Base-by-base conservation (phyloP, 2,797 vertebrate genomes). In the Periparus ater region DNA sequence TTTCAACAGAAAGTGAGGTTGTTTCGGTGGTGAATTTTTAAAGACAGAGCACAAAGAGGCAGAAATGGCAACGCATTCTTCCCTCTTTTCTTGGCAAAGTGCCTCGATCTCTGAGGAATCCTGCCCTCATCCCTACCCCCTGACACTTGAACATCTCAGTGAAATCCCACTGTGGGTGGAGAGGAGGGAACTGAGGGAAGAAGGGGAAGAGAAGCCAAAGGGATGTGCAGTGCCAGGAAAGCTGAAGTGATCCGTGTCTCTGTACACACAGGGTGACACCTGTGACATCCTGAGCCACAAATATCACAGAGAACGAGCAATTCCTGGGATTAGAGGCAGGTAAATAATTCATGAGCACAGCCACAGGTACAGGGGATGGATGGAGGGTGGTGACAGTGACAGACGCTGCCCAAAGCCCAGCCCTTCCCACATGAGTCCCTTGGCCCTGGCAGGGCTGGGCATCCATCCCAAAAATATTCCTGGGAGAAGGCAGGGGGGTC, bases 391-490 rank as follows among this genome's bases (percentile, higher is more conserved):
- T 5, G 16, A 23, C 34, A 63, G 50, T 0, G 5, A 50, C 10
- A 13, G 1, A 15, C 1, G 2, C 25, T 47, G 71, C 0, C 29
- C 29, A 42, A 6, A 44, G 12, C 30, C 6, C 2, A 47, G 10
- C 20, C 44, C n/a, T 45, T 8, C 67, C 48, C 51, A 4, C 0
- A 1, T 1, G 11, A 38, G 47, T 13, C 19, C 0, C 0, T 15
- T 13, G 2, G 13, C 66, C 54, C 23, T 2, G 38, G 1, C 21
- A 20, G 15, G 5, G 16, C 22, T 11, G 47, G 67, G 66, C 44
- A 8, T 3, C 1, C 19, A 8, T 66, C 13, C 53, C 57, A 36
- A 27, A 42, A 27, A 40, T 1, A 19, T 10, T 58, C 38, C 61
- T 40, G 22, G 2, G 4, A 23, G 17, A 40, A 19, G 18, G 15